Conservation (phyloP, 2,113 vertebrate species). For the Nothocercus julius region DNA sequence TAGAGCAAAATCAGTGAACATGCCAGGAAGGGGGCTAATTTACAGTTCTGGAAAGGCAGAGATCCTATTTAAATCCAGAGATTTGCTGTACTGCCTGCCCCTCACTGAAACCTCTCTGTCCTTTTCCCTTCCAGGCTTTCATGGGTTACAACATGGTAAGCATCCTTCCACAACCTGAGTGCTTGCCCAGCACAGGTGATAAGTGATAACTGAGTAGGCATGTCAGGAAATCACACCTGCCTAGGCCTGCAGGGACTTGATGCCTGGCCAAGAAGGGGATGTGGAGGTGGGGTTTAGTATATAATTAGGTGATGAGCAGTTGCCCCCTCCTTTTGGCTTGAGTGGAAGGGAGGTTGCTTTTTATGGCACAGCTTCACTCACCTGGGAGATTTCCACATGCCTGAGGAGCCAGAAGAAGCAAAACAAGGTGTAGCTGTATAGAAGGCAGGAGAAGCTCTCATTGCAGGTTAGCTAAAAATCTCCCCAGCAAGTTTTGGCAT, state of each 20-base stretch:
- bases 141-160: background rate
- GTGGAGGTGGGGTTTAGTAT: background rate
- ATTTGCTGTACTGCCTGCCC: background rate
- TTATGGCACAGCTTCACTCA: background rate
- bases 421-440: background rate
- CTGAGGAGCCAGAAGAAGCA: background rate
- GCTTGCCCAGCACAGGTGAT: background rate
- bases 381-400: background rate
- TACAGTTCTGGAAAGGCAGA: background rate
- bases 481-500: background rate
- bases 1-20: background rate
- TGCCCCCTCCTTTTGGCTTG: background rate
- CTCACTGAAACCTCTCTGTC: background rate
- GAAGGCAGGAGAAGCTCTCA: background rate
- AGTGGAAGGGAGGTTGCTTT: background rate
- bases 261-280: background rate
- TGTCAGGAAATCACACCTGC: background rate
- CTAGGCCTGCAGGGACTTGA: background rate
- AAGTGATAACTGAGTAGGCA: rapidly evolving
- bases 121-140: background rate
- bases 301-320: background rate
- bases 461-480: background rate
- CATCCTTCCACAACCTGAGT: rapidly evolving
- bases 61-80: background rate
- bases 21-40: background rate